Conservation (phyloP, 1,140 invertebrate species). For the Pseudomyrmex dendroicus region DNA sequence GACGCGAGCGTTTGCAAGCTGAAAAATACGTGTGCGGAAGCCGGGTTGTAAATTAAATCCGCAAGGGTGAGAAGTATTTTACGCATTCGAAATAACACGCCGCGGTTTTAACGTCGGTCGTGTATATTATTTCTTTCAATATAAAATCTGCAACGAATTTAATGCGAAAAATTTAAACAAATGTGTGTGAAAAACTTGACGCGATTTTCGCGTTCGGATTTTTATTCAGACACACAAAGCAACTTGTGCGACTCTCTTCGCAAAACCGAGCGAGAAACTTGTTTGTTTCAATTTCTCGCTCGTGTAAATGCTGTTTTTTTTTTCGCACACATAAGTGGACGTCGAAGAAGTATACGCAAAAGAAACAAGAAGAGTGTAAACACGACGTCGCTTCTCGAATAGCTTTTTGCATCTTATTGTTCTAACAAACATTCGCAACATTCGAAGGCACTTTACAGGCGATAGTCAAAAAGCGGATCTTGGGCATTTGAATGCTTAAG, state of each 20-base stretch:
- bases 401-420: background rate
- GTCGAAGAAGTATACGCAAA: background rate
- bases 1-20: background rate
- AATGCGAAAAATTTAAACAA: too few species aligned
- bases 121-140: too few species aligned
- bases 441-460: background rate
- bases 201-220: too few species aligned
- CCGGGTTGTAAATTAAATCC: background rate
- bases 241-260: background rate
- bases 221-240: too few species aligned
- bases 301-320: background rate
- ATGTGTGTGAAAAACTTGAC: too few species aligned
- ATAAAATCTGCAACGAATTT: too few species aligned
- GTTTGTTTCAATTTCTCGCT: background rate
- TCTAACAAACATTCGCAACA: background rate
- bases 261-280: constrained; percentile 10
- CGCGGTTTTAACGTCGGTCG: background rate
- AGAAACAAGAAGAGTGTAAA: constrained; percentile 18
- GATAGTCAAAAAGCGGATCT: background rate
- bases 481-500: background rate
- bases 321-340: constrained; percentile 1
- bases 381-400: background rate
- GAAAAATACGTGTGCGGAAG: background rate
- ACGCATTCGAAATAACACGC: too few species aligned
- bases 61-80: background rate